phyloP scores from a whole-genome alignment of 2,113 vertebrate genomes.

The Gymnarchus niloticus region DNA sequence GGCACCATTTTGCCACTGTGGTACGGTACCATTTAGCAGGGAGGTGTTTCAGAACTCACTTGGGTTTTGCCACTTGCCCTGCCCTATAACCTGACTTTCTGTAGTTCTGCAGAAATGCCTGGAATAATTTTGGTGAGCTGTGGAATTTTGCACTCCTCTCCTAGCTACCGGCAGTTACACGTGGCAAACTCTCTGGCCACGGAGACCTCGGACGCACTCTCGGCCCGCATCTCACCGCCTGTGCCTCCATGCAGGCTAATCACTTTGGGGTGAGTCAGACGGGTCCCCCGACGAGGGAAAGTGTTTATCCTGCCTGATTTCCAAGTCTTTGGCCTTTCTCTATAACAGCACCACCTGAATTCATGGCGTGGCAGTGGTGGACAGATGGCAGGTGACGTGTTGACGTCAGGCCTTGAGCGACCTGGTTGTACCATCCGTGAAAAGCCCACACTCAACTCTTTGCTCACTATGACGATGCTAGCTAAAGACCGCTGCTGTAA shows the following conservation, averaged over 20 bases:
- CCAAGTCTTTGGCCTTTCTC: neutral
- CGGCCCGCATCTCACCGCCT: neutral
- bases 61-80: neutral
- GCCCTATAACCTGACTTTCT: neutral
- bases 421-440: slow-evolving; percentile 28
- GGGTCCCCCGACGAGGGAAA: neutral
- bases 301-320: slow-evolving; percentile 9
- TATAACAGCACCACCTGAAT: slow-evolving; percentile 4
- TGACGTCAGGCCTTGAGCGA: slow-evolving; percentile 33
- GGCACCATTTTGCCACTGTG: neutral
- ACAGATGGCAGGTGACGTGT: slow-evolving; percentile 46
- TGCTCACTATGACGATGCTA: neutral
- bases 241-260: neutral
- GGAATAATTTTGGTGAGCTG: slow-evolving; percentile 42
- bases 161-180: slow-evolving; percentile 24
- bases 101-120: slow-evolving; percentile 24
- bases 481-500: neutral
- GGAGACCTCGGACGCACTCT: neutral
- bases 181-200: neutral
- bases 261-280: neutral
- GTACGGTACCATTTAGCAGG: neutral
- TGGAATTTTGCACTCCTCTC: slow-evolving; percentile 44
- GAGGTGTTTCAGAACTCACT: neutral
- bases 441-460: slow-evolving; percentile 20
- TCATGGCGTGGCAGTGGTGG: slow-evolving; percentile 30